Evolutionary conservation across 2,113 vertebrate species (phyloP), one percentile per base, ranked within the genome.

Genomic region (Percopsis transmontana): DNA sequence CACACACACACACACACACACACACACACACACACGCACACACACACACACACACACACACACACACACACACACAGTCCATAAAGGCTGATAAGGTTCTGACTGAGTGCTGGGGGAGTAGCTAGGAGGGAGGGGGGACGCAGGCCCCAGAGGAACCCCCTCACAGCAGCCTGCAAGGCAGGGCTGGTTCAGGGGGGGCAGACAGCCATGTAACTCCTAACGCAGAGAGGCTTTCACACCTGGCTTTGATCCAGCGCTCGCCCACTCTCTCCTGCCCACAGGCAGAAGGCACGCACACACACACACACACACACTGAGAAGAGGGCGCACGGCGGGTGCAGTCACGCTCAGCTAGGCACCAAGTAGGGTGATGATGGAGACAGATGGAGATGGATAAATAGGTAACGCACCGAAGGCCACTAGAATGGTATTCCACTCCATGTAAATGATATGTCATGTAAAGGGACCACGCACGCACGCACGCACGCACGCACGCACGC

Each of bases 241-340:
- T 91, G 90, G 87, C 84, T 85, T 82, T 87, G 79, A 88, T 88
- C 87, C 87, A 87, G 74, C 58, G 70, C 81, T 68, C 81, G 55
- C 13, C 72, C 62, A 69, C 72, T 60, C 58, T 78, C 86, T 79
- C 71, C 70, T 87, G 82, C 82, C 86, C 70, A 66, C 23, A 60
- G 82, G 82, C 80, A 20, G 27, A 10, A 39, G 39, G 10, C 24
- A 61, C 2, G 19, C 56, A 40, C 15, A 47, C 19, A 57, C 15
- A 58, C 18, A 67, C 19, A 15, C 42, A 63, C 6, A 39, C 18
- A 44, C 42, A 65, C 3, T 47, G 44, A 47, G 44, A 5, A 41
- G 5, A 41, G 40, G 40, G 12, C 40, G 12, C 5, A 41, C 40
- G 12, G 12, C 12, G 62, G 27, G 40, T 52, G 27, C 54, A 61